phyloP scores from a whole-genome alignment of 2,797 vertebrate genomes.

The Loriculus beryllinus region DNA sequence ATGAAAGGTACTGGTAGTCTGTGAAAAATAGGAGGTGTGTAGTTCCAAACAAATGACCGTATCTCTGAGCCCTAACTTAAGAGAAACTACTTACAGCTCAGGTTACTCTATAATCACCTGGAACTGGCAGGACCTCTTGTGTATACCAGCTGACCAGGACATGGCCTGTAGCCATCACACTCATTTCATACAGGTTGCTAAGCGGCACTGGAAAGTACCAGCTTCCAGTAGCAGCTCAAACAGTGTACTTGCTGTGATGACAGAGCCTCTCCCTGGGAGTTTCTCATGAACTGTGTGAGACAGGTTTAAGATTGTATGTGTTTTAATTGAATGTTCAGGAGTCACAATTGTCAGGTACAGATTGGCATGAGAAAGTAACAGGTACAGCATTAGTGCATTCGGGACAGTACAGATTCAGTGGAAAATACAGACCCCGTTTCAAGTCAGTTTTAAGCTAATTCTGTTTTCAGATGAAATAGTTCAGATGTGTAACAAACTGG shows the following conservation, averaged over 20 bases:
- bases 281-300: fast-evolving
- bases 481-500: not conserved
- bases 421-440: not conserved
- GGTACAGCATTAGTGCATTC: not conserved
- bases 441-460: not conserved
- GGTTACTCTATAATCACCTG: not conserved
- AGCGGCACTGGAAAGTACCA: not conserved
- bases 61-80: not conserved
- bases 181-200: not conserved
- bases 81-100: not conserved
- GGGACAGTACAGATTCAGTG: not conserved
- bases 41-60: fast-evolving
- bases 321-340: not conserved
- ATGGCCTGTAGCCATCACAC: not conserved
- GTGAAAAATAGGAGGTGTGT: not conserved
- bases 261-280: not conserved
- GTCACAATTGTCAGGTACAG: not conserved
- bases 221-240: not conserved
- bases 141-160: not conserved
- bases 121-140: not conserved
- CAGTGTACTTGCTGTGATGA: not conserved
- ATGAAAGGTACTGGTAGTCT: not conserved
- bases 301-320: not conserved
- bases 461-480: not conserved
- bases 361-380: not conserved